Evolutionary conservation across 2,797 vertebrate genomes (phyloP), one percentile per base, ranked within the genome.

Genomic region (Melanotaenia boesemani): DNA sequence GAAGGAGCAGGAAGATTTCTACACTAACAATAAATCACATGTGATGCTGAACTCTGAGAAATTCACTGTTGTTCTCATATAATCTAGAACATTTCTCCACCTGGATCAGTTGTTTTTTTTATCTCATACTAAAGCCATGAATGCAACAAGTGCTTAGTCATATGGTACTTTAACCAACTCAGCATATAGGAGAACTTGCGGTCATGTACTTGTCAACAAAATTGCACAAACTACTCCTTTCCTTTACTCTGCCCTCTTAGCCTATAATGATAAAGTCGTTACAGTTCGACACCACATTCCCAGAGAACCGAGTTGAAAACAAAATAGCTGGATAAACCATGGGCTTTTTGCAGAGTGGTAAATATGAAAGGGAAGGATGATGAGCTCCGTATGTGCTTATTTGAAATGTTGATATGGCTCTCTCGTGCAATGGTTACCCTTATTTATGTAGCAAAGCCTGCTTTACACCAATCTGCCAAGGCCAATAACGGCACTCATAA

Each of bases 361-460:
- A 88, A 84, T 77, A 84, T 88, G 80, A 86, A 86, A 86, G 84
- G 72, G 74, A 82, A 76, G 74, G 77, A 89, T 86, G 88, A 91
- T 90, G 79, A 89, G 84, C 84, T 85, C 86, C 74, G 71, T 88
- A 86, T 91, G 90, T 83, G 86, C 83, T 85, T 77, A 76, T 89
- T 88, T 91, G 78, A 88, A 84, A 86, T 81, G 77, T 85, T 88
- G 77, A 89, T 86, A 81, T 56, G 74, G 18, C 82, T 90, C 87
- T 90, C 81, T 82, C 87, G 74, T 90, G 90, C 87, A 79, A 11
- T 90, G 89, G 88, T 86, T 86, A 52, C 64, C 79, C 88, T 92
- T 92, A 93, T 94, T 94, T 93, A 90, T 88, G 86, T 85, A 79
- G 61, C 79, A 86, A 86, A 86, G 82, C 76, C 80, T 84, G 83